Evolutionary conservation across 2,797 vertebrate genomes (phyloP).

Genomic region (Hyperoplus immaculatus): DNA sequence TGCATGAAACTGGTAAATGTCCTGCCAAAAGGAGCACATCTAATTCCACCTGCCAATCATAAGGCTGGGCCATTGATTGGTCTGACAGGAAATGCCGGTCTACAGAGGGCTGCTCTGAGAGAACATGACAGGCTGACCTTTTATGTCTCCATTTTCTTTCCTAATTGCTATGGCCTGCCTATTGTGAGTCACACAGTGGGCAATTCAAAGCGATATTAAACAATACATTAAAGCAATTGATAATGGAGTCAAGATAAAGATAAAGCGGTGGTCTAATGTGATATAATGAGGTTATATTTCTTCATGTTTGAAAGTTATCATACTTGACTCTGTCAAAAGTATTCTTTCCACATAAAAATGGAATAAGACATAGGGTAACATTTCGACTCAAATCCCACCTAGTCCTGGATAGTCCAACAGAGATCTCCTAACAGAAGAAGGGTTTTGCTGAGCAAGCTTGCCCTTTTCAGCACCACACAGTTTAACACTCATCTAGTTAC

Average conservation of each 20-base stretch:
- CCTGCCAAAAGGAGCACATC: conserved; percentile 40
- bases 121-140: conserved; percentile 58
- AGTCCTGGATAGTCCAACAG: conserved; percentile 12
- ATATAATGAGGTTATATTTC: not conserved
- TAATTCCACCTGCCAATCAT: conserved; percentile 59
- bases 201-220: conserved; percentile 18
- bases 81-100: conserved; percentile 47
- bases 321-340: not conserved
- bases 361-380: not conserved
- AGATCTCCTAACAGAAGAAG: conserved; percentile 16
- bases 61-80: conserved; percentile 47
- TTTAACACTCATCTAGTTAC: conserved; percentile 47
- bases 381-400: not conserved
- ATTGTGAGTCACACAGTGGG: conserved; percentile 34
- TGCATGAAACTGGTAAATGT: conserved; percentile 52
- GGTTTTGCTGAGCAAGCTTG: conserved; percentile 41
- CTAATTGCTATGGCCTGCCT: conserved; percentile 40
- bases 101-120: conserved; percentile 36
- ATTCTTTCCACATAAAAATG: not conserved
- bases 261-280: not conserved
- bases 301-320: not conserved
- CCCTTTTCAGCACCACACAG: conserved; percentile 36
- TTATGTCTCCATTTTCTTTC: conserved; percentile 45
- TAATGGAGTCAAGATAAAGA: not conserved
- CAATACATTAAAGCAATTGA: not conserved